Evolutionary conservation across 2,113 vertebrate species (phyloP).

Genomic region (Cairina moschata): DNA sequence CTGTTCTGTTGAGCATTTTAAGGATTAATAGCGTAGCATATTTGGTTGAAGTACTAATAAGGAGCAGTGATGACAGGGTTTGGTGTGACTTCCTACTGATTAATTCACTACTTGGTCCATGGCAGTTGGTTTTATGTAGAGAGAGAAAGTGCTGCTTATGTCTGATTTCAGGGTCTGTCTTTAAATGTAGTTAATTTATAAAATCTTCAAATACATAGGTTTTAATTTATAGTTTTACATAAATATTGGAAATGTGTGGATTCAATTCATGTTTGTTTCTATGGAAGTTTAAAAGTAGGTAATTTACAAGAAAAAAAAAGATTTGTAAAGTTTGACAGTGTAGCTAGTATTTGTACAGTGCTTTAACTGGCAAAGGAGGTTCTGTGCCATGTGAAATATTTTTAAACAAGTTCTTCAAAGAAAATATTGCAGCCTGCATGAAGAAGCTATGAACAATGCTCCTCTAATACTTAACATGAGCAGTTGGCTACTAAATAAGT

Average conservation of each 20-base stretch:
- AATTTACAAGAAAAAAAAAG: neutral
- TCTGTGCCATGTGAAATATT: neutral
- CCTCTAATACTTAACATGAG: neutral
- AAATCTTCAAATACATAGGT: neutral
- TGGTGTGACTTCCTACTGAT: neutral
- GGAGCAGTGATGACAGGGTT: neutral
- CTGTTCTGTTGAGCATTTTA: neutral
- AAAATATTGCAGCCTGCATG: neutral
- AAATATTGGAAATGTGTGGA: neutral
- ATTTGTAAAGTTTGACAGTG: neutral
- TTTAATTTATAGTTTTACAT: neutral
- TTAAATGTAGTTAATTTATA: neutral
- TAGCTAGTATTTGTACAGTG: neutral
- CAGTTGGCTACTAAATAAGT: neutral
- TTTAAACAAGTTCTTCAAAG: neutral
- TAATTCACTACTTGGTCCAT: neutral
- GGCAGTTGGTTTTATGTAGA: neutral
- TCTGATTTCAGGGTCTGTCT: neutral
- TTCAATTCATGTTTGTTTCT: neutral
- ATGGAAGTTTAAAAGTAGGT: neutral
- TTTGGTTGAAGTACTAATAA: neutral
- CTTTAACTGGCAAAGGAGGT: neutral
- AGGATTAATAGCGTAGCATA: neutral
- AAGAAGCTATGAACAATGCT: neutral
- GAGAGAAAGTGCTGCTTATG: neutral